Evolutionary conservation across 2,113 vertebrate genomes (phyloP), one percentile per base, ranked within the genome.

Genomic region (Bujurquina vittata): DNA sequence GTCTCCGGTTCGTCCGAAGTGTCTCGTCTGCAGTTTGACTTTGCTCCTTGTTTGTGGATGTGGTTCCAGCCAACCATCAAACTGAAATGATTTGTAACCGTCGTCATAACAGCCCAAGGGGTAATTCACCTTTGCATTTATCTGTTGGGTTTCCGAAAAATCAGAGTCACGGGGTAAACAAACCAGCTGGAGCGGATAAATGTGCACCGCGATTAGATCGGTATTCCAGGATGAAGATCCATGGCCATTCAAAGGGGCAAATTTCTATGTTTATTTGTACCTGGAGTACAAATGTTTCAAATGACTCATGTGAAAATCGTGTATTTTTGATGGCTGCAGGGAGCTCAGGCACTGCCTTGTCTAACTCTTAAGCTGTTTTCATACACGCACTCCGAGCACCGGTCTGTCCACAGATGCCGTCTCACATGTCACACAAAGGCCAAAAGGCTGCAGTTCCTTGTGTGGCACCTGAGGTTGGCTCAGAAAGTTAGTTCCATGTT

Each of bases 1-100:
- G 67, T 72, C 67, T 72, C 67, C 10, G 26, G 26, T 52, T 72
- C 26, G 54, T 72, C 46, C 18, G 10, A 72, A 54, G 67, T 72
- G 67, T 72, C 46, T 72, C 46, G 12, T 72, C 67, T 12, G 54
- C 67, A 14, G 20, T 72, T 72, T 31, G 26, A 33, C 12, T 54
- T 54, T 72, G 26, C n/a, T 72, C 67, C 67, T 72, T 72, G 67
- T 72, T 72, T 72, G 67, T 26, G 46, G 67, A 72, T 72, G 46
- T 72, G 67, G 46, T 72, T 72, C 67, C 67, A 72, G 67, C 67
- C 67, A 72, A 72, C 67, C 67, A 72, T 72, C 67, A 72, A 72
- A 72, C 46, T 72, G 67, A 72, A 72, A 33, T 72, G 46, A 72
- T 54, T 72, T 72, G 46, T 72, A 46, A 72, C 67, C 18, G 18